Conservation (phyloP, 1,140 invertebrate genomes). For the Drosophila ambigua region DNA sequence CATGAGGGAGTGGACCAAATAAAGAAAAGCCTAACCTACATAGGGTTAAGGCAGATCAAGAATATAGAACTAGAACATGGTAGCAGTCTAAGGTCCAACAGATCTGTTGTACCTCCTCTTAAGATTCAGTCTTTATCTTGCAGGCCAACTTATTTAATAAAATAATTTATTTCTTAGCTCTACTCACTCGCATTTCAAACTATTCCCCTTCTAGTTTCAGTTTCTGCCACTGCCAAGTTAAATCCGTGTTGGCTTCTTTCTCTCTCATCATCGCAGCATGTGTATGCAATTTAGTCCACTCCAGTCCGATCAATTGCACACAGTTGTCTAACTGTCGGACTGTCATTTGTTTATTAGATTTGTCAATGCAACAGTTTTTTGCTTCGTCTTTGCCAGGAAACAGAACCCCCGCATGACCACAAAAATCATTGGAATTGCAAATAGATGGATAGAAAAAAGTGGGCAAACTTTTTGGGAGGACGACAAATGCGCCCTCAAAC, state of each 20-base stretch:
- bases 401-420: constrained; percentile 33
- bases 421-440: constrained; percentile 80
- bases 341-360: constrained; percentile 76
- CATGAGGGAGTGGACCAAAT: not conserved
- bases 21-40: no score
- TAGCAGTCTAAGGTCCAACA: no score
- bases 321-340: constrained; percentile 33
- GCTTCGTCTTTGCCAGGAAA: constrained; percentile 4
- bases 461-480: constrained; percentile 33
- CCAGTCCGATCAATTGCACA: constrained; percentile 44
- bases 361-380: constrained; percentile 71
- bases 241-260: no score
- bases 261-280: constrained; percentile 9
- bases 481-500: constrained; percentile 67
- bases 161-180: no score
- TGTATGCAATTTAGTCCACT: constrained; percentile 26
- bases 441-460: constrained; percentile 54
- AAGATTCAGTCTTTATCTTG: no score
- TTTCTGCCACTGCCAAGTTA: not conserved
- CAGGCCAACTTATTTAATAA: no score
- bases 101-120: no score
- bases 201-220: not conserved
- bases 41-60: no score
- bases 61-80: no score
- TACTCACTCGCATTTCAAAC: no score